Conservation (phyloP, 1,140 invertebrate species). For the Oedothorax gibbosus region DNA sequence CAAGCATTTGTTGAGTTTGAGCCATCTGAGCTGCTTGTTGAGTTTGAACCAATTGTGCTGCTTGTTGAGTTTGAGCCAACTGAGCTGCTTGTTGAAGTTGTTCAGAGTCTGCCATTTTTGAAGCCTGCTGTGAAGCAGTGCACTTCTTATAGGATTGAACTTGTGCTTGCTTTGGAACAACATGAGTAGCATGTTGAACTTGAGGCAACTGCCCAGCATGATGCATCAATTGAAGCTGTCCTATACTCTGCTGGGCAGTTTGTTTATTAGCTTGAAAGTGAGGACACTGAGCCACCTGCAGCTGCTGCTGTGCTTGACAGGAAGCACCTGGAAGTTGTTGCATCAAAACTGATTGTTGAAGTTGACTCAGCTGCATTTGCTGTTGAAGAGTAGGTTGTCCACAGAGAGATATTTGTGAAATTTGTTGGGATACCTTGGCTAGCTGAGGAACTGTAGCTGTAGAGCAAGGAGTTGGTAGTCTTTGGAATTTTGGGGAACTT, state of each 20-base stretch:
- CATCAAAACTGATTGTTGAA: slow-evolving; percentile 18
- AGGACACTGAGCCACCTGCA: slow-evolving; percentile 43
- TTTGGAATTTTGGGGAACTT: slow-evolving; percentile 41
- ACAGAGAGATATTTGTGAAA: slow-evolving; percentile 36
- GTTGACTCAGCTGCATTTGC: slow-evolving; percentile 29
- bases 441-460: slow-evolving; percentile 20
- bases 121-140: background rate
- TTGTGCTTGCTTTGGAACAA: slow-evolving; percentile 36
- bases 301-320: slow-evolving; percentile 44
- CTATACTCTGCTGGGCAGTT: slow-evolving; percentile 42
- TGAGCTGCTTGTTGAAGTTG: slow-evolving; percentile 46
- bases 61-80: slow-evolving; percentile 44
- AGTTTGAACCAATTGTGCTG: background rate
- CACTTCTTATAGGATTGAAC: slow-evolving; percentile 41
- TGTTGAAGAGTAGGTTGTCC: slow-evolving; percentile 41
- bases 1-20: slow-evolving; percentile 45
- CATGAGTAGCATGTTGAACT: slow-evolving; percentile 35
- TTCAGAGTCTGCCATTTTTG: slow-evolving; percentile 43
- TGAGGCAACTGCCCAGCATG: slow-evolving; percentile 33
- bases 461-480: slow-evolving; percentile 38
- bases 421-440: slow-evolving; percentile 28
- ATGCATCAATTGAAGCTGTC: slow-evolving; percentile 46
- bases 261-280: slow-evolving; percentile 52
- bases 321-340: slow-evolving; percentile 30
- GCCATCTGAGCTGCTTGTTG: slow-evolving; percentile 48